Evolutionary conservation across 2,888 invertebrate genomes (phyloP).

Genomic region (Euzetes globulus): DNA sequence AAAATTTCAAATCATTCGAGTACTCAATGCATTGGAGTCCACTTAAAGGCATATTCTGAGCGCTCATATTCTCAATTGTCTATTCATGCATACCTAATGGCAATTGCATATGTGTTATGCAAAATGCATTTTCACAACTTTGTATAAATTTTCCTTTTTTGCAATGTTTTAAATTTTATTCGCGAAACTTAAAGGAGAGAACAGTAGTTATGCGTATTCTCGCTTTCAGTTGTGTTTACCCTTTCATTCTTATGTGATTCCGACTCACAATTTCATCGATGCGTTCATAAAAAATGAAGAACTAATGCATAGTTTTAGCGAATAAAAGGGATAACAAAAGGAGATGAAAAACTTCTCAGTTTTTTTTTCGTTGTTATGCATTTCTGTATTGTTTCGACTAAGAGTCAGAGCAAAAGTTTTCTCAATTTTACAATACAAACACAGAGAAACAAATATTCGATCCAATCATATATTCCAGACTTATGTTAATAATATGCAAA

Average conservation of each 20-base stretch:
- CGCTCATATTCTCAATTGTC: neutral
- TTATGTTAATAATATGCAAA: slow-evolving; percentile 24
- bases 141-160: neutral
- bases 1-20: neutral
- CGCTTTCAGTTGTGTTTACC: neutral
- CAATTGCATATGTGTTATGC: neutral
- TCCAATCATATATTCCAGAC: neutral
- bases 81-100: slow-evolving; percentile 17
- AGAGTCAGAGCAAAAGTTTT: neutral
- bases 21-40: slow-evolving; percentile 7
- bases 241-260: neutral
- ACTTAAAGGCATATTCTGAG: neutral
- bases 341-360: neutral
- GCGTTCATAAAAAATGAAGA: slow-evolving; percentile 3
- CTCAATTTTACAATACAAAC: neutral
- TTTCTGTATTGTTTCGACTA: neutral
- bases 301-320: neutral
- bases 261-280: slow-evolving; percentile 1
- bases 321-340: neutral
- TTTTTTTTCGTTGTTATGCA: neutral
- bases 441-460: neutral
- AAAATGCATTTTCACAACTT: slow-evolving; percentile 1
- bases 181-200: too few species aligned
- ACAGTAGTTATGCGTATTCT: neutral
- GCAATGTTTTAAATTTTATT: neutral